Evolutionary conservation across 2,113 vertebrate species (phyloP), one percentile per base, ranked within the genome.

Genomic region (Muntiacus reevesi): DNA sequence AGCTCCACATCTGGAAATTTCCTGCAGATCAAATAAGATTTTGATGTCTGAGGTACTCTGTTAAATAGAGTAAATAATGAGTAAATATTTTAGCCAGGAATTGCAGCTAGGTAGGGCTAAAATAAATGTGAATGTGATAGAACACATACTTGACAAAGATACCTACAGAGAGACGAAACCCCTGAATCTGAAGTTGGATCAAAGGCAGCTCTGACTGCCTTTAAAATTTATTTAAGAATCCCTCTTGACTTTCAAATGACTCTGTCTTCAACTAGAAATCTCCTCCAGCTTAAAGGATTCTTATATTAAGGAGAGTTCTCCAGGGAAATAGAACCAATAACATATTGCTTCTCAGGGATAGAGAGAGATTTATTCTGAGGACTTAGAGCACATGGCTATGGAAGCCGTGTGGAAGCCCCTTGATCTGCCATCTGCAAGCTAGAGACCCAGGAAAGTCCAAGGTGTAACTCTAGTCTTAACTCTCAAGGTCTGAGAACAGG

Each of bases 41-140:
- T 54, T 50, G 9, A 23, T 87, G 71, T 92, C 74, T 94, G 5
- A 59, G 15, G 8, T 93, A 40, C 16, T 59, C 92, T 87, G 40
- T 25, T 92, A 85, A 97, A 81, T 64, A 83, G 1, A 97, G 12
- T 54, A 82, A 96, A 19, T 87, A 78, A 87, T 87, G 45, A 76
- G 71, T 89, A 94, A 76, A 83, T 83, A 83, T 52, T 89, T 95
- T 78, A 78, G 19, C 62, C 40, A 90, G 82, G 57, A 96, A 59
- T 25, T 74, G 36, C 40, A 89, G 25, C 64, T 36, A 79, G 25
- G 43, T 55, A 95, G 27, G 13, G 50, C 15, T 30, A 92, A 95
- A 50, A 64, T 47, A 62, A 95, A 94, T 71, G 47, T 57, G 57
- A 60, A 60, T 40, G 21, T 94, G 36, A 92, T 54, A 78, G 9